These are phyloP conservation scores for Gastracanthus pulcherrimus DNA, from an alignment of 2,888 invertebrate species.

Conservation along the genomic window DNA sequence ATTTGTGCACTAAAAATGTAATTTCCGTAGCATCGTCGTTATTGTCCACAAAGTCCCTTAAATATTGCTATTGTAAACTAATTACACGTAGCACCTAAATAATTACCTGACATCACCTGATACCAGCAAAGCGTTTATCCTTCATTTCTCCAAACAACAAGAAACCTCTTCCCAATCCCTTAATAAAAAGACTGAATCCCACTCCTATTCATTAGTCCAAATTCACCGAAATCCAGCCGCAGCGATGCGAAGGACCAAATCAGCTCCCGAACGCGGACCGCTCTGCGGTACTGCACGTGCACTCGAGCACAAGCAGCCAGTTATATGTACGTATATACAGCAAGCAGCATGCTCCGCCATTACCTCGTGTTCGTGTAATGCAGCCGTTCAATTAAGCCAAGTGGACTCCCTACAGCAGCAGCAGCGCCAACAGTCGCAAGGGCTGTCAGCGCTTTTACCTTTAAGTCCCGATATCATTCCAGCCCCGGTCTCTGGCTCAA, in stretches of 20 bases:
- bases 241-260: background rate
- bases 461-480: conserved; percentile 34
- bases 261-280: background rate
- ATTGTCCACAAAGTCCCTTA: no score
- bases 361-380: conserved; percentile 43
- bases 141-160: no score
- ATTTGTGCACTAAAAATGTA: no score
- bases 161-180: no score
- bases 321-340: no score
- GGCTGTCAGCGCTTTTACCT: conserved; percentile 38
- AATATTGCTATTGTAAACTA: no score
- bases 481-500: background rate
- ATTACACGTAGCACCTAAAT: no score
- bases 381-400: conserved; percentile 60
- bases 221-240: background rate
- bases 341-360: background rate
- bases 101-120: no score
- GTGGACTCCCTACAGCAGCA: conserved; percentile 44
- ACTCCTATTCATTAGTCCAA: background rate
- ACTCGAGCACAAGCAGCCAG: conserved; percentile 4
- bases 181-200: background rate
- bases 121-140: no score
- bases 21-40: no score
- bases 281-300: background rate
- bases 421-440: background rate